These are phyloP conservation scores for Valencia hispanica DNA, from an alignment of 2,797 vertebrate genomes.

Conservation along the genomic window DNA sequence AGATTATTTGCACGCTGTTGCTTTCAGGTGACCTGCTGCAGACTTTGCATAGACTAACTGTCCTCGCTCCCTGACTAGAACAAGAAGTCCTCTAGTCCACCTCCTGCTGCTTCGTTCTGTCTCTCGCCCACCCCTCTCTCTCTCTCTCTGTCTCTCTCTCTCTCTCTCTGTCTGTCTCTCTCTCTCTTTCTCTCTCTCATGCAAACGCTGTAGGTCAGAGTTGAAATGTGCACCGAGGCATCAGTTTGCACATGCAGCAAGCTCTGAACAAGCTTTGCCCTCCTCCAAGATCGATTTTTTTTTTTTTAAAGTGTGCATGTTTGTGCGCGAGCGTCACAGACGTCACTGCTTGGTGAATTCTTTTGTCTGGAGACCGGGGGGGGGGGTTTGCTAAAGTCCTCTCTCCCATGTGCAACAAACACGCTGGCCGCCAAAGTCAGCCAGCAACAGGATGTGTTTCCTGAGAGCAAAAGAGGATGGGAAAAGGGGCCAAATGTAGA, in stretches of 20 bases:
- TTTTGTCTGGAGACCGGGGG: constrained; percentile 75
- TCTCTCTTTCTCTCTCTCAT: constrained; percentile 28
- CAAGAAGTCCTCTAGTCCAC: constrained; percentile 53
- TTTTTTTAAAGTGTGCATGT: no score
- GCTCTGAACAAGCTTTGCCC: constrained; percentile 42
- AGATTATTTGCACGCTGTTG: no score
- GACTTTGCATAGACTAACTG: constrained; percentile 35
- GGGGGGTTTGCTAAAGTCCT: constrained; percentile 67
- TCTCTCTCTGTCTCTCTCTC: no score
- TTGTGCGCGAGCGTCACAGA: constrained; percentile 56
- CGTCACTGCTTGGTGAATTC: constrained; percentile 70
- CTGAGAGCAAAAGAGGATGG: constrained; percentile 90
- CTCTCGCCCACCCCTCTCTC: constrained; percentile 11
- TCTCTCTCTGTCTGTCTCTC: constrained; percentile 31
- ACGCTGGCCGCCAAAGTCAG: constrained; percentile 79
- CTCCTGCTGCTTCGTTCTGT: constrained; percentile 53
- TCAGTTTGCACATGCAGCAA: constrained; percentile 39
- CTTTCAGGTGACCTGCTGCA: constrained; percentile 15
- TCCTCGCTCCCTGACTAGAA: constrained; percentile 46
- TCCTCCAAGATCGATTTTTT: constrained; percentile 48
- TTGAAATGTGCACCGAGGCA: constrained; percentile 52
- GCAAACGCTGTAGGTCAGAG: constrained; percentile 66
- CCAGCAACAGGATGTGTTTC: constrained; percentile 98
- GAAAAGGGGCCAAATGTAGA: constrained; percentile 76
- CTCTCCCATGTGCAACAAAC: constrained; percentile 82